Evolutionary conservation across 2,797 vertebrate genomes (phyloP).

Genomic region (Staurois parvus): DNA sequence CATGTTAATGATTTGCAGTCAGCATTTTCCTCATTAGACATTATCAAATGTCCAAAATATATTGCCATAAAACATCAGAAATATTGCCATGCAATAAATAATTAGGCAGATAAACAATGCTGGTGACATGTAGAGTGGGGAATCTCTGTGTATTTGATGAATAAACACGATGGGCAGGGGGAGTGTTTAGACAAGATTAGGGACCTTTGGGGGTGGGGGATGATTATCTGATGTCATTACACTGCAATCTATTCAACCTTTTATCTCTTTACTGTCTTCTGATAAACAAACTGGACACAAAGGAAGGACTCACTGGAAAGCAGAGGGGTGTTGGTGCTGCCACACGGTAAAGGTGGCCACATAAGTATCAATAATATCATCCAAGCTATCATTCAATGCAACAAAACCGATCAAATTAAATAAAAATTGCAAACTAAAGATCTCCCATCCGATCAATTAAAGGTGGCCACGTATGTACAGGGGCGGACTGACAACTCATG

Average conservation of each 20-base stretch:
- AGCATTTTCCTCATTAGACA: background rate
- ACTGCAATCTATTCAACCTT: slow-evolving; percentile 29
- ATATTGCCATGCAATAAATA: slow-evolving; percentile 7
- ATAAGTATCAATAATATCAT: too few species aligned
- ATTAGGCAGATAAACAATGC: slow-evolving; percentile 34
- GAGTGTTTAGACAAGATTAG: slow-evolving; percentile 41
- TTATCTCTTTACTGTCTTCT: background rate
- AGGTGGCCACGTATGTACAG: too few species aligned
- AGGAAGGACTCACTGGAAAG: background rate
- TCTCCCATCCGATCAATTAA: too few species aligned
- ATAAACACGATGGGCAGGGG: slow-evolving; percentile 32
- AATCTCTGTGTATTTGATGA: slow-evolving; percentile 33
- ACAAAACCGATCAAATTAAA: too few species aligned
- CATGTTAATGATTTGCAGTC: background rate
- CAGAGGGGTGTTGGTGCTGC: too few species aligned
- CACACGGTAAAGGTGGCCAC: too few species aligned
- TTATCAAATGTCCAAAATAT: background rate
- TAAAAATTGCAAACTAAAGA: too few species aligned
- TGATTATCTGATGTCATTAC: slow-evolving; percentile 55
- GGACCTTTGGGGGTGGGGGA: slow-evolving; percentile 13
- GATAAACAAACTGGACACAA: slow-evolving; percentile 23
- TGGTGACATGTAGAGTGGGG: background rate
- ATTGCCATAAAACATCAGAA: background rate
- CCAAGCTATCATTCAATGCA: too few species aligned
- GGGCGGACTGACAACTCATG: too few species aligned